These are phyloP conservation scores for Rhabdophis nuchalis DNA, from an alignment of 2,797 vertebrate species.

Conservation along the genomic window DNA sequence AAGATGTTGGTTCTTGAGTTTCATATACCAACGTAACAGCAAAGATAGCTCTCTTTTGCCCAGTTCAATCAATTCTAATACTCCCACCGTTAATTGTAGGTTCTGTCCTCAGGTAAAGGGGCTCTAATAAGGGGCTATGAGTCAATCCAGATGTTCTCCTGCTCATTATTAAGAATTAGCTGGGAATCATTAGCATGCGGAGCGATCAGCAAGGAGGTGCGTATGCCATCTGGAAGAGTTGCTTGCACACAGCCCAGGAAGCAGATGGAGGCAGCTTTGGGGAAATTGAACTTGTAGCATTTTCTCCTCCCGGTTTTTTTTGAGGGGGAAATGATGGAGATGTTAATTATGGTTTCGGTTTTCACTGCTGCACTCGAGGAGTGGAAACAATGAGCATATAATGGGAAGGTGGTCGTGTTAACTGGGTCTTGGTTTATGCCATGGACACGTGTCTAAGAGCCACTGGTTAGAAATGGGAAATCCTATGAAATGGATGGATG, in stretches of 20 bases:
- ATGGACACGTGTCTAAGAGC: not conserved
- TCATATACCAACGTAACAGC: not conserved
- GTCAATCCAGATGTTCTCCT: conserved; percentile 35
- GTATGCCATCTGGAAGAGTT: conserved; percentile 39
- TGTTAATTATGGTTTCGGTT: not conserved
- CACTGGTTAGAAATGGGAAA: not conserved
- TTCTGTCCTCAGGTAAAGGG: conserved; percentile 1
- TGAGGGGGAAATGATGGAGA: too few relatives aligned
- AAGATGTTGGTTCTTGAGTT: not conserved
- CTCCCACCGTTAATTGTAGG: not conserved
- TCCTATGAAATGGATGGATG: not conserved
- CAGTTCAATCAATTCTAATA: conserved; percentile 2
- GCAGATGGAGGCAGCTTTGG: conserved; percentile 27
- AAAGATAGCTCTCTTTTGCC: not conserved
- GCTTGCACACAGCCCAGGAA: not conserved
- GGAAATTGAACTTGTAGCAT: not conserved
- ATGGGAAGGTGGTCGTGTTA: not conserved
- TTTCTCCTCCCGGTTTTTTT: not conserved
- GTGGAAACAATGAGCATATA: not conserved
- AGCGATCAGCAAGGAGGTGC: not conserved
- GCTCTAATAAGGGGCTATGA: conserved; percentile 10
- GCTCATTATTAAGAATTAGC: conserved; percentile 45
- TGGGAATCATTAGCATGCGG: conserved; percentile 17
- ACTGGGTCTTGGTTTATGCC: not conserved
- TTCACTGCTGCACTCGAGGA: not conserved